These are phyloP conservation scores for Lycorma delicatula DNA, from an alignment of 1,140 invertebrate species.

Conservation along the genomic window DNA sequence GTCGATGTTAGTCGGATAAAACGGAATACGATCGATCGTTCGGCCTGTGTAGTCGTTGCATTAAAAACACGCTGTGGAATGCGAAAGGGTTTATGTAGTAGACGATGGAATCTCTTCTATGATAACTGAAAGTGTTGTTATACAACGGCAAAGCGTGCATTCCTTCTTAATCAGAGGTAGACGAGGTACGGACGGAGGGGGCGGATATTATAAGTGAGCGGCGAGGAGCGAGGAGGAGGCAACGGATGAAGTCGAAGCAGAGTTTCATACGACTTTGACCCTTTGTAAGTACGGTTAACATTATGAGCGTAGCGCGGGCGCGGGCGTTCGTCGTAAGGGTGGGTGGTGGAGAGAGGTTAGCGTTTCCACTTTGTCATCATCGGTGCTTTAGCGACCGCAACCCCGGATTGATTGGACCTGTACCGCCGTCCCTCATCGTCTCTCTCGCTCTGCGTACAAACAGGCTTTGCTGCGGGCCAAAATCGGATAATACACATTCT, in stretches of 20 bases:
- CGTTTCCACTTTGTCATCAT: background rate
- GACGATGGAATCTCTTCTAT: too few relatives aligned
- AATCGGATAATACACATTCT: constrained; percentile 3
- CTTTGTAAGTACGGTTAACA: background rate
- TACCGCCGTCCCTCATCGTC: too few relatives aligned
- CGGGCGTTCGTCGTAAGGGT: too few relatives aligned
- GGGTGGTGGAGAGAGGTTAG: too few relatives aligned
- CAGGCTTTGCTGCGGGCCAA: background rate
- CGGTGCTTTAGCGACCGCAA: background rate
- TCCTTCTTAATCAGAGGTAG: constrained; percentile 4
- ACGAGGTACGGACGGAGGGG: too few relatives aligned
- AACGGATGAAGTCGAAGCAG: background rate
- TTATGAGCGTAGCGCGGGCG: too few relatives aligned
- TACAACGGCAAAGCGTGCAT: constrained; percentile 2
- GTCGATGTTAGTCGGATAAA: too few relatives aligned
- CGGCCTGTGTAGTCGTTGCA: too few relatives aligned
- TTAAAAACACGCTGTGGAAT: too few relatives aligned
- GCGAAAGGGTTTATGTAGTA: too few relatives aligned
- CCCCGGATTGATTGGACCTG: background rate
- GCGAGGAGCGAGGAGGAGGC: background rate
- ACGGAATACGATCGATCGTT: too few relatives aligned
- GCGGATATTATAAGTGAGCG: background rate
- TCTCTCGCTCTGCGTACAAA: too few relatives aligned
- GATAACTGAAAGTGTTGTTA: constrained; percentile 3
- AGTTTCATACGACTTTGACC: background rate